These are phyloP conservation scores for Pseudopleuronectes americanus DNA, from an alignment of 2,797 vertebrate genomes.

Conservation along the genomic window DNA sequence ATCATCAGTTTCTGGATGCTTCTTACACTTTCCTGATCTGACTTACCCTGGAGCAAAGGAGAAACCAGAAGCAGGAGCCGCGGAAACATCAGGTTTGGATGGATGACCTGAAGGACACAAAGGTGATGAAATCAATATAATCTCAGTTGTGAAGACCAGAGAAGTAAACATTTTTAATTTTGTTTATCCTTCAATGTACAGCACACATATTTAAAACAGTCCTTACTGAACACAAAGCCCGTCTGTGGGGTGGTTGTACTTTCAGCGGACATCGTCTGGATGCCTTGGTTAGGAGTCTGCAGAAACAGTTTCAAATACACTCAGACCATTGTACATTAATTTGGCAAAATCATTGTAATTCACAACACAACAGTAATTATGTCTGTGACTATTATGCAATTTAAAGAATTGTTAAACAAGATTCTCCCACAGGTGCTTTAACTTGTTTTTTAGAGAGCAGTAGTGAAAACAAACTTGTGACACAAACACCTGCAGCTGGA, in stretches of 20 bases:
- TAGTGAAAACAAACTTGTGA: not conserved
- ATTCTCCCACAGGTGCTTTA: not conserved
- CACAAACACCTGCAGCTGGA: not conserved
- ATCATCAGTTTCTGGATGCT: not conserved
- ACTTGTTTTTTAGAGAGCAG: not conserved
- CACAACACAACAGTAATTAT: not conserved
- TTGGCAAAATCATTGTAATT: not conserved
- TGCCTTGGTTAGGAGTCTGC: slow-evolving; percentile 72
- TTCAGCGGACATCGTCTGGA: slow-evolving; percentile 70
- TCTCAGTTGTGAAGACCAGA: not conserved
- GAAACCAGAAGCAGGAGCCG: slow-evolving; percentile 64
- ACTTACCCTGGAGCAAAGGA: slow-evolving; percentile 78
- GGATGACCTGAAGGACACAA: slow-evolving; percentile 57
- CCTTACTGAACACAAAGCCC: slow-evolving; percentile 80
- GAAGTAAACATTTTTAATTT: no score
- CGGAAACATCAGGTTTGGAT: slow-evolving; percentile 67
- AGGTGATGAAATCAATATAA: slow-evolving; percentile 3
- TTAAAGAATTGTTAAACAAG: no score
- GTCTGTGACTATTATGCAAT: not conserved
- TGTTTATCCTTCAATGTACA: no score
- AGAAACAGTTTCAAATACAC: slow-evolving; percentile 24
- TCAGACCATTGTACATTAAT: not conserved
- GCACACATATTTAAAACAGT: no score
- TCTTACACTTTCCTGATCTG: not conserved
- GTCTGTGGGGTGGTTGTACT: slow-evolving; percentile 40